phyloP scores from a whole-genome alignment of 37 sponge, comb jelly and placozoan genomes.

The Chondrilla cf. caribensis region DNA sequence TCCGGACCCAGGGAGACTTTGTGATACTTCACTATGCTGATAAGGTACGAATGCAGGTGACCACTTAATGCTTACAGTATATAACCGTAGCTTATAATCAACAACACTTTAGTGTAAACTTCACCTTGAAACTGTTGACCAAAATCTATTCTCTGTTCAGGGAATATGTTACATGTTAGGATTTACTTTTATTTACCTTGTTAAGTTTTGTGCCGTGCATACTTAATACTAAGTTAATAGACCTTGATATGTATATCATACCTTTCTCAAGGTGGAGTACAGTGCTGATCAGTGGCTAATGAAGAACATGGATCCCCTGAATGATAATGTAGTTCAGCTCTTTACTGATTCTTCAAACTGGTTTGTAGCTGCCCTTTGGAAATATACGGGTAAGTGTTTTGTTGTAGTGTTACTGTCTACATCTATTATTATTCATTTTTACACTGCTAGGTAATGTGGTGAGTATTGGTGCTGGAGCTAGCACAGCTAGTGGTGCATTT shows the following conservation, averaged over 20 bases:
- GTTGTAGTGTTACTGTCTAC: background rate
- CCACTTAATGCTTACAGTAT: no score
- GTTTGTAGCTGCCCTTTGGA: conserved; percentile 90
- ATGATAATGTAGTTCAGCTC: conserved; percentile 90
- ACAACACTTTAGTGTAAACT: no score
- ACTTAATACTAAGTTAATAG: no score
- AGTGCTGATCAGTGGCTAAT: conserved; percentile 87
- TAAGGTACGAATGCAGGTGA: no score
- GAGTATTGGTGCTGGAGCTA: conserved; percentile 51
- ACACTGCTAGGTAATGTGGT: conserved; percentile 65
- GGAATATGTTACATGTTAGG: no score
- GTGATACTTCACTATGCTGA: conserved; percentile 95
- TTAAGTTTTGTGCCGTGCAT: no score
- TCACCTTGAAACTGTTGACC: no score
- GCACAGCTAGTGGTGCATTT: conserved; percentile 42
- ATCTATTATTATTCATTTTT: background rate
- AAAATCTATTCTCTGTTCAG: no score
- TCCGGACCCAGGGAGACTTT: conserved; percentile 93
- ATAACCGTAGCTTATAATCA: no score
- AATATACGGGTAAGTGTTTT: conserved; percentile 69
- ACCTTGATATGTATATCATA: no score
- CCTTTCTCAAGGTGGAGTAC: conserved; percentile 85
- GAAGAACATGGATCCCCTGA: conserved; percentile 99
- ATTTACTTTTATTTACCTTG: no score
- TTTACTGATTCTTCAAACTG: conserved; percentile 79